Evolutionary conservation across 2,797 vertebrate genomes (phyloP).

Genomic region (Babyrousa celebensis): DNA sequence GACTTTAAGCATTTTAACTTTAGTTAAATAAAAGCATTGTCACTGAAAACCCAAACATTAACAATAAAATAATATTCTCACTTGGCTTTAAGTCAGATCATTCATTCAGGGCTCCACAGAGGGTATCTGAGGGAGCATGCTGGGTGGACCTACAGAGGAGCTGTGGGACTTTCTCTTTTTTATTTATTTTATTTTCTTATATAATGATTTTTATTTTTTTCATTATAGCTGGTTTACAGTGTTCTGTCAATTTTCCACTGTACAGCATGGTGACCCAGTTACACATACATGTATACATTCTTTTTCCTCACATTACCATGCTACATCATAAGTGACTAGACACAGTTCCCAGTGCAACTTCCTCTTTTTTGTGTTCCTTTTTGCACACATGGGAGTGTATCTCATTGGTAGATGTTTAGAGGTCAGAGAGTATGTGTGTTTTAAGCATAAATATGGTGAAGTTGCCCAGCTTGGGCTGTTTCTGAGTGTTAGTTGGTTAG

Average conservation of each 20-base stretch:
- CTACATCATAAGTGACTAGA: too few species aligned
- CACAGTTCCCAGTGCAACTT: too few species aligned
- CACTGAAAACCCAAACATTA: not conserved
- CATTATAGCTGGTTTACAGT: too few species aligned
- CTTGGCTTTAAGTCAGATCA: conserved; percentile 52
- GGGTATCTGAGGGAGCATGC: not conserved
- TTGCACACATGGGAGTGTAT: not conserved
- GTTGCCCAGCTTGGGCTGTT: not conserved
- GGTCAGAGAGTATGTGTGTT: not conserved
- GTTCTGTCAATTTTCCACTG: too few species aligned
- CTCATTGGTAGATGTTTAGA: conserved; percentile 23
- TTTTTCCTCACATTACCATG: too few species aligned
- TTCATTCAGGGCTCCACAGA: not conserved
- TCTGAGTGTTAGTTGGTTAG: not conserved
- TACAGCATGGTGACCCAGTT: too few species aligned
- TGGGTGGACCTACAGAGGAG: not conserved
- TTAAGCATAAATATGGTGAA: conserved; percentile 25
- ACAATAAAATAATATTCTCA: not conserved
- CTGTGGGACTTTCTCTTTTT: too few species aligned
- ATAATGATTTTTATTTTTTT: too few species aligned
- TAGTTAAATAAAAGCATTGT: conserved; percentile 14
- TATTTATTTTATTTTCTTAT: not conserved
- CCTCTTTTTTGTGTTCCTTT: not conserved
- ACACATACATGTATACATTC: too few species aligned
- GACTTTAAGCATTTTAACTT: not conserved